Evolutionary conservation across 2,888 invertebrate species (phyloP), one percentile per base, ranked within the genome.

Genomic region (Euclidia mi): DNA sequence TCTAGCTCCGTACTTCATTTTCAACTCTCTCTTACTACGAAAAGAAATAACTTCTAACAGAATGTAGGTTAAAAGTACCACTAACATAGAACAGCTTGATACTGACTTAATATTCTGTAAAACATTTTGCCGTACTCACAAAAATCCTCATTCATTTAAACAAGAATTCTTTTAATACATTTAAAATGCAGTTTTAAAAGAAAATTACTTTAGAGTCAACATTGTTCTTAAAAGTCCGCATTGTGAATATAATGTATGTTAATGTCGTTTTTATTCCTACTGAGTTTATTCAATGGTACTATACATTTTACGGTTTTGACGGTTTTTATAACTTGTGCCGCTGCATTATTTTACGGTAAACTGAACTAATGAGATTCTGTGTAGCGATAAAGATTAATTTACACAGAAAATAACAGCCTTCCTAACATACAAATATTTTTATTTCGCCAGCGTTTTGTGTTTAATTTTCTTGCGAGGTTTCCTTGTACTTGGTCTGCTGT

Each of bases 311-410:
- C 14, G n/a, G 20, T 11, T 37, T 48, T 47, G 4, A 31, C 14
- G n/a, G 20, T 11, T 47, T 76, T 78, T 70, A 75, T 76, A 68
- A 76, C 67, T 69, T 61, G 51, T 57, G 48, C 61, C 64, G 53
- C 66, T 76, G 70, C 61, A 73, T 79, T 77, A 70, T 76, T 77
- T 76, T 66, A 72, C 65, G 60, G 61, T 73, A 63, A 68, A 67
- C 55, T 70, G 61, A 62, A 51, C 69, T 76, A 78, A 78, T 71
- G 74, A 74, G 73, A 75, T 77, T 57, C 47, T 69, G 70, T 66
- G 20, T 35, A 43, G 60, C 56, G 60, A 59, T 59, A 46, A 53
- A 35, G 49, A 42, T 68, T 61, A 50, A 28, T 70, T 41, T 28
- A 44, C 41, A 18, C 3, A 25, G 25, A 12, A 32, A 44, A 28